Evolutionary conservation across 2,888 invertebrate genomes (phyloP).

Genomic region (Ferdinandea cuprea): DNA sequence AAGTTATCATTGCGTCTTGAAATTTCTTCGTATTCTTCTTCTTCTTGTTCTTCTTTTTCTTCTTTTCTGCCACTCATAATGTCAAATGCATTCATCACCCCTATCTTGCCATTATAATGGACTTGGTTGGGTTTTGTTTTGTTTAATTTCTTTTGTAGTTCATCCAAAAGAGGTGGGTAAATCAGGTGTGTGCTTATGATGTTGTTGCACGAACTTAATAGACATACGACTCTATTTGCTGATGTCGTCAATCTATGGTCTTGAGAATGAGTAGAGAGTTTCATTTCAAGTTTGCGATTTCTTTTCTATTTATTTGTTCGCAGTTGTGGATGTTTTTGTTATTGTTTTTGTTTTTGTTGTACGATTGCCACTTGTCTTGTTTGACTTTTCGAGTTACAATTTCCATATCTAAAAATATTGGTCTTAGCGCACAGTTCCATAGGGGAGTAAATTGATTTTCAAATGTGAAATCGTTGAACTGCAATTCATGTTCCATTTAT

Average conservation of each 20-base stretch:
- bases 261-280: constrained; percentile 61
- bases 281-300: constrained; percentile 65
- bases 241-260: constrained; percentile 63
- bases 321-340: background rate
- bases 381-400: constrained; percentile 53
- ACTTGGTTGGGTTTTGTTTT: constrained; percentile 2
- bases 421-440: background rate
- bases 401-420: constrained; percentile 49
- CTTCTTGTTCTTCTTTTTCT: too few relatives aligned
- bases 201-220: constrained; percentile 30
- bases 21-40: too few relatives aligned
- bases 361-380: constrained; percentile 41
- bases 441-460: too few relatives aligned
- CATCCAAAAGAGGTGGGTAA: constrained; percentile 46
- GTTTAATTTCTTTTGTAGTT: constrained; percentile 37
- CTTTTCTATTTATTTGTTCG: constrained; percentile 40
- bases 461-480: constrained; percentile 53
- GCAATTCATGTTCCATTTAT: constrained; percentile 35
- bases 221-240: constrained; percentile 53
- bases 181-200: constrained; percentile 54
- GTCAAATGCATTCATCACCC: constrained; percentile 55
- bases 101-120: background rate
- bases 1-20: constrained; percentile 46
- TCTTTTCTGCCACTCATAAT: constrained; percentile 6
- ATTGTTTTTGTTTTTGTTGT: background rate